Base-by-base conservation (phyloP, 2,113 vertebrate genomes). In the Balaenoptera acutorostrata region DNA sequence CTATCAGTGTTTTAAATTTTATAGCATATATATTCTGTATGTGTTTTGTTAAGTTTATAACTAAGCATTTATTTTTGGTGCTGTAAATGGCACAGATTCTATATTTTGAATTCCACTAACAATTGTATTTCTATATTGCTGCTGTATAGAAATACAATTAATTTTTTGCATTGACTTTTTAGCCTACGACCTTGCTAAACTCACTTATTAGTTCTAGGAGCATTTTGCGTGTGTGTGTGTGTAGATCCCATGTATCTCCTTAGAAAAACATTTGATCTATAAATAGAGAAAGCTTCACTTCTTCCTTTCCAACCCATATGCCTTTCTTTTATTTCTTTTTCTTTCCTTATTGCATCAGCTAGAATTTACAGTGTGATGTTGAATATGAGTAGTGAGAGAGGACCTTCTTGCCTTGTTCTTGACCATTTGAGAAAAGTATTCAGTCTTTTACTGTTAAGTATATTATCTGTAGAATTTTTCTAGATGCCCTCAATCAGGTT, bases 301-400 rank as follows among this genome's bases (percentile, higher is more conserved):
- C 23, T 83, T 69, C 20, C 41, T 44, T 77, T 88, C 39, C n/a
- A 71, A 39, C 69, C 52, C 61, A 20, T 29, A 52, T 91, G 23
- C 41, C 49, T 82, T 93, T 57, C n/a, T 68, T 84, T 64, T 77
- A 85, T 80, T 91, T 91, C 33, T 59, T 93, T 94, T 90, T 46
- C 55, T 41, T 64, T 71, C 8, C 17, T 90, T 78, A 52, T 31
- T 71, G 44, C 20, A 84, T 88, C 25, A 84, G 27, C 39, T 59
- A 68, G 8, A 14, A 83, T 75, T 88, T 77, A 57, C 49, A 82
- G 39, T 68, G 14, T 88, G 39, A 39, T 49, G 11, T 31, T 83
- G 59, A 75, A 61, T 88, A 46, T 61, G 33, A 83, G 17, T 93
- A 41, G 13, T 66, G 11, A 69, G 21, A 59, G 78, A 75, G 46